Conservation (phyloP, 2,797 vertebrate species). For the Heterohyrax brucei region DNA sequence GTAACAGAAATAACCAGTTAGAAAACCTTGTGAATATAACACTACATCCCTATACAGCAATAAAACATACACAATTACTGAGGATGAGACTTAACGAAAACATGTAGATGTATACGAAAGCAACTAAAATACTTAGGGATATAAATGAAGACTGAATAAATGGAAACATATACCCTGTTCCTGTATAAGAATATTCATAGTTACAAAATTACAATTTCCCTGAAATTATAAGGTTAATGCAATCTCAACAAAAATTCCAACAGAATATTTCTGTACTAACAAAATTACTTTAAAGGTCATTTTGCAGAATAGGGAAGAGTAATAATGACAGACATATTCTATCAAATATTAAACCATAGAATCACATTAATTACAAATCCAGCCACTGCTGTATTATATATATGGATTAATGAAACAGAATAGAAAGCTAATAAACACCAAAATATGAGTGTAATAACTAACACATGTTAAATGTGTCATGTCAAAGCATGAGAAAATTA, state of each 20-base stretch:
- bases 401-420: slow-evolving; percentile 9
- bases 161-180: slow-evolving; percentile 9
- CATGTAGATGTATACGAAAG: neutral
- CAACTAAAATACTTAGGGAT: neutral
- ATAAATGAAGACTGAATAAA: slow-evolving; percentile 60
- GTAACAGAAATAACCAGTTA: slow-evolving; percentile 45
- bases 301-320: slow-evolving; percentile 49
- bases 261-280: neutral
- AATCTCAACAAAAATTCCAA: slow-evolving; percentile 52
- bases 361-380: slow-evolving; percentile 44
- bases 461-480: neutral
- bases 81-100: slow-evolving; percentile 51
- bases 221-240: slow-evolving; percentile 48
- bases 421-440: neutral
- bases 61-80: slow-evolving; percentile 27
- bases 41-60: slow-evolving; percentile 11
- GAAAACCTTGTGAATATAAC: slow-evolving; percentile 31
- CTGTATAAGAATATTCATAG: neutral
- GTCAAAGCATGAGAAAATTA: slow-evolving; percentile 14
- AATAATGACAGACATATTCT: neutral
- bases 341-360: slow-evolving; percentile 48
- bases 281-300: slow-evolving; percentile 52
- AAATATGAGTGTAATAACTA: slow-evolving; percentile 35
- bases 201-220: slow-evolving; percentile 60
- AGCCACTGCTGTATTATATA: slow-evolving; percentile 1